A percentile compares a stretch with the other conserved stretches of the same genome.
Conservation (phyloP, 2,888 invertebrate species). For the Troides aeacus region DNA sequence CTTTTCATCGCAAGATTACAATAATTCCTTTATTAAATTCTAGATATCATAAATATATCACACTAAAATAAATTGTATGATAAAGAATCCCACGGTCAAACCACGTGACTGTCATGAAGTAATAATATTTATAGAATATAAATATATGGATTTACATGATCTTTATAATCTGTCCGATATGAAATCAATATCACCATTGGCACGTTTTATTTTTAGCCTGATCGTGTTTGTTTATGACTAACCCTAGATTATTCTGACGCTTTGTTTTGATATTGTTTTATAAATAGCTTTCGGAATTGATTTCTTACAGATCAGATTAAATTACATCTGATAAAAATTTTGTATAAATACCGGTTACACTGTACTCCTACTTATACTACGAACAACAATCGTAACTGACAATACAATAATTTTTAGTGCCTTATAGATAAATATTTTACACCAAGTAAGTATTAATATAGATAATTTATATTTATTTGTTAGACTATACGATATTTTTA, state of each 20-base stretch:
- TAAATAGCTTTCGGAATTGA: background rate
- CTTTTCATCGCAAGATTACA: too few relatives aligned
- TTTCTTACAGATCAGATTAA: slow-evolving; percentile 18
- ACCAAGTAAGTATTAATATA: background rate
- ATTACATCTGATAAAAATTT: slow-evolving; percentile 14
- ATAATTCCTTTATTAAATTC: too few relatives aligned
- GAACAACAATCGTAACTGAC: background rate
- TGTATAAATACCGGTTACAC: slow-evolving; percentile 18
- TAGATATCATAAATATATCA: too few relatives aligned
- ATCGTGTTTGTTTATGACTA: slow-evolving; percentile 6
- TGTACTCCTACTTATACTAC: background rate
- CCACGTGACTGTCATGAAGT: background rate
- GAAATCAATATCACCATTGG: slow-evolving; percentile 3
- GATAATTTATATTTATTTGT: background rate
- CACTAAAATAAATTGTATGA: background rate
- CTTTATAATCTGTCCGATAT: slow-evolving; percentile 5
- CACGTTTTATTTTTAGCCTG: slow-evolving; percentile 24
- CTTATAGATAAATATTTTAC: background rate
- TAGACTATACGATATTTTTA: background rate
- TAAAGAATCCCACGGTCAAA: background rate
- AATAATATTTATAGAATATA: background rate
- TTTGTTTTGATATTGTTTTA: slow-evolving; percentile 3
- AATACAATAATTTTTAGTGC: background rate
- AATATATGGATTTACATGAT: background rate
- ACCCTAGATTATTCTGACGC: background rate